Conservation (phyloP, 2,797 vertebrate species). For the Phalloptychus januarius region DNA sequence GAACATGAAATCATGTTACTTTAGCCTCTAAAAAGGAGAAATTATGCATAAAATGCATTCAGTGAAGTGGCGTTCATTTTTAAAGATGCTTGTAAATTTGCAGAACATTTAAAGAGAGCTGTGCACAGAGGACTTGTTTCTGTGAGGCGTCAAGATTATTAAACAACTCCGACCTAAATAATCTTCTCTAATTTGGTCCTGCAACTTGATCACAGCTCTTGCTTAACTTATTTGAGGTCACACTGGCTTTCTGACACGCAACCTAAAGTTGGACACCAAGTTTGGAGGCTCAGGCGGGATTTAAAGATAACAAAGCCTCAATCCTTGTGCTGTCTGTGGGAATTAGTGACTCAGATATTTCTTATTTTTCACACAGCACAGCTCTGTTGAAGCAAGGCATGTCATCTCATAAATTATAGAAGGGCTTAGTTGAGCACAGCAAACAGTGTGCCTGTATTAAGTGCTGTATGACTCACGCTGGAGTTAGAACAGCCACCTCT, state of each 20-base stretch:
- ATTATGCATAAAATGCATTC: constrained; percentile 16
- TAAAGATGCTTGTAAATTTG: constrained; percentile 25
- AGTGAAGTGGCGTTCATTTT: constrained; percentile 6
- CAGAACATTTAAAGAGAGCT: constrained; percentile 28
- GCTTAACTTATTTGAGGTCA: constrained; percentile 16
- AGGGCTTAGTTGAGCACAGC: constrained; percentile 54
- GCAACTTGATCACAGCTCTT: constrained; percentile 19
- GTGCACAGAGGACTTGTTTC: constrained; percentile 34
- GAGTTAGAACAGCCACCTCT: constrained; percentile 57
- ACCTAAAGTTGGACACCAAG: constrained; percentile 27
- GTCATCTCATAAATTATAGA: constrained; percentile 71
- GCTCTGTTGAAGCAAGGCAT: constrained; percentile 53
- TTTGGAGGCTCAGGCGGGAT: constrained; percentile 26
- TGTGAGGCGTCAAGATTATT: constrained; percentile 34
- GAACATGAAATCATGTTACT: constrained; percentile 30
- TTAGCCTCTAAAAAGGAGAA: constrained; percentile 15
- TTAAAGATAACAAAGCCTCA: constrained; percentile 41
- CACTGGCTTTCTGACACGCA: constrained; percentile 23
- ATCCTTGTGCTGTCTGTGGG: constrained; percentile 32
- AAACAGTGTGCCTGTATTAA: constrained; percentile 56
- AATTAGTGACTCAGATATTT: constrained; percentile 68
- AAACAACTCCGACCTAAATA: constrained; percentile 47
- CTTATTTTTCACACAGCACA: constrained; percentile 30
- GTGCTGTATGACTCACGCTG: constrained; percentile 72
- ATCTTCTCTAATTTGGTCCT: constrained; percentile 22